Evolutionary conservation across 2,888 invertebrate species (phyloP).

Genomic region (Melanchra persicariae): DNA sequence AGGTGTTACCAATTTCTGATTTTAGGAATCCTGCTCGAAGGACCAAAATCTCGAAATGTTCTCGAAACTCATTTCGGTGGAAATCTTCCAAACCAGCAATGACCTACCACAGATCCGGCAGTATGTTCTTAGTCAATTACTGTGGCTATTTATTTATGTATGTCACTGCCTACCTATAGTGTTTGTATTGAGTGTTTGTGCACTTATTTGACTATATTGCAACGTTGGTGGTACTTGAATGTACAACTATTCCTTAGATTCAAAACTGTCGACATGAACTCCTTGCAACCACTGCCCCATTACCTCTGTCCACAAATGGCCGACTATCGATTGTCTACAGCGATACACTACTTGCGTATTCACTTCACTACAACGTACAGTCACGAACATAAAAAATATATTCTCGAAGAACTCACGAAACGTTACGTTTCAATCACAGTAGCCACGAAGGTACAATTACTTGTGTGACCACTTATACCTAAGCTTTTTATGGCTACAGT

Average conservation of each 20-base stretch:
- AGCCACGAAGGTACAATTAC: slow-evolving; percentile 69
- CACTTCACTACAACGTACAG: slow-evolving; percentile 48
- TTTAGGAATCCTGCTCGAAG: slow-evolving; percentile 29
- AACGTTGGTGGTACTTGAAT: not conserved
- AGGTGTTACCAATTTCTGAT: not conserved
- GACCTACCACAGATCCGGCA: not conserved
- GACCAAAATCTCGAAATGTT: not conserved
- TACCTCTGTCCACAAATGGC: slow-evolving; percentile 20
- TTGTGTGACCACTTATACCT: slow-evolving; percentile 38
- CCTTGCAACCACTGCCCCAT: slow-evolving; percentile 2
- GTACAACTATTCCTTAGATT: not conserved
- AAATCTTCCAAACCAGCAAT: not conserved
- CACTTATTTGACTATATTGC: not conserved
- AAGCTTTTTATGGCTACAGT: slow-evolving; percentile 35
- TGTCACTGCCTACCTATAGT: too few species aligned
- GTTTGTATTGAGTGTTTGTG: too few species aligned
- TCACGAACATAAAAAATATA: slow-evolving; percentile 64
- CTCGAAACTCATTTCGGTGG: not conserved
- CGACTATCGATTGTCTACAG: slow-evolving; percentile 46
- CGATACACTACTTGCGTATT: slow-evolving; percentile 48
- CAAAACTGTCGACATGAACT: not conserved
- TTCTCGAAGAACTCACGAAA: slow-evolving; percentile 66
- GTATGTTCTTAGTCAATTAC: too few species aligned
- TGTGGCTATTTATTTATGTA: too few species aligned
- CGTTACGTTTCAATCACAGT: slow-evolving; percentile 77